A percentile compares a stretch with the other conserved stretches of the same genome.
Evolutionary conservation across 2,888 invertebrate genomes (phyloP).

Genomic region (Tenodera sinensis): DNA sequence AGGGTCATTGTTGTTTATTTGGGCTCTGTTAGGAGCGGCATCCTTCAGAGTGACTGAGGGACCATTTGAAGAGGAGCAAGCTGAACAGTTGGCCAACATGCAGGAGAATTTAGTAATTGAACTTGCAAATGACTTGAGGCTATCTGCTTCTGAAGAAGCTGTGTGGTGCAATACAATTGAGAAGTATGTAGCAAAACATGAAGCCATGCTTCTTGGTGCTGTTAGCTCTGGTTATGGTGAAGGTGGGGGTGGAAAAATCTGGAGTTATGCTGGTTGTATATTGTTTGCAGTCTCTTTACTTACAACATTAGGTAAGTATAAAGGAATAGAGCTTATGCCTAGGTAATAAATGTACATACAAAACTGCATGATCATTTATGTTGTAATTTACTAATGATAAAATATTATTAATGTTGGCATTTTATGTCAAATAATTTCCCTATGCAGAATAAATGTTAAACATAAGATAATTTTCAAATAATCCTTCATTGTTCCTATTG

Average conservation of each 20-base stretch:
- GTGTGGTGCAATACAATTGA: conserved; percentile 60
- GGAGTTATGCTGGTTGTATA: conserved; percentile 66
- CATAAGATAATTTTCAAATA: too few species aligned
- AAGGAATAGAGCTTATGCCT: neutral
- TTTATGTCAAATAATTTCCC: too few species aligned
- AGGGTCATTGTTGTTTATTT: conserved; percentile 54
- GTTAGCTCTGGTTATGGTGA: conserved; percentile 53
- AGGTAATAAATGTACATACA: neutral
- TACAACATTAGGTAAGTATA: conserved; percentile 59
- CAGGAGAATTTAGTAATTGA: conserved; percentile 58
- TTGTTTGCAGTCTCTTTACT: conserved; percentile 65
- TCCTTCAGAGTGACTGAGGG: conserved; percentile 64
- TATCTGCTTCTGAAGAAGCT: conserved; percentile 50
- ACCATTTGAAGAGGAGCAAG: conserved; percentile 59
- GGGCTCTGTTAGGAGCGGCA: conserved; percentile 61
- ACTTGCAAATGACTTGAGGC: conserved; percentile 61
- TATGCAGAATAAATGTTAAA: too few species aligned
- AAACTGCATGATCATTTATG: neutral
- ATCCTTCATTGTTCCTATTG: too few species aligned
- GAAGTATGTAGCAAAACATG: conserved; percentile 54
- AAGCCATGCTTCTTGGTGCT: conserved; percentile 54
- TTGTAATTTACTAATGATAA: too few species aligned
- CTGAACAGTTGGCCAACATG: conserved; percentile 51
- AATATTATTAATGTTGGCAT: too few species aligned
- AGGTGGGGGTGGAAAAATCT: conserved; percentile 54